Evolutionary conservation across 2,113 vertebrate genomes (phyloP).

Genomic region (Tachysurus vachellii): DNA sequence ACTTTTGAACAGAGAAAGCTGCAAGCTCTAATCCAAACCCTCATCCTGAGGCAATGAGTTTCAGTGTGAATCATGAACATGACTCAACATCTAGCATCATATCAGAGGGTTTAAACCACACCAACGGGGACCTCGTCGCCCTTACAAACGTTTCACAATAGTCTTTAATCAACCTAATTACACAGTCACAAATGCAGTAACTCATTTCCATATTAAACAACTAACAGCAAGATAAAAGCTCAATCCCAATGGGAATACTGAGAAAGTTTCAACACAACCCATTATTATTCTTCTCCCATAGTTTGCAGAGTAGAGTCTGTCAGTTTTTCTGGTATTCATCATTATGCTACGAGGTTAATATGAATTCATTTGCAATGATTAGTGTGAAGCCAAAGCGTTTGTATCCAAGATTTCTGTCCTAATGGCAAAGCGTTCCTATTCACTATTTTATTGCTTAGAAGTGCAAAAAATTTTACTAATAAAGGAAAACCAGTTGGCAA

Average conservation of each 20-base stretch:
- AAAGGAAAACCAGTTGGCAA: background rate
- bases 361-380: background rate
- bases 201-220: background rate
- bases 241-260: background rate
- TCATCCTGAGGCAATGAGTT: constrained; percentile 9
- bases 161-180: background rate
- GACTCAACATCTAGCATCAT: constrained; percentile 10
- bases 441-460: background rate
- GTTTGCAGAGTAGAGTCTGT: background rate
- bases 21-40: background rate
- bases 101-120: background rate
- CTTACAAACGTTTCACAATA: background rate
- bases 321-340: background rate
- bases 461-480: background rate
- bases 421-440: background rate
- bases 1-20: constrained; percentile 3
- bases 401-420: background rate
- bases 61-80: background rate
- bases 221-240: background rate
- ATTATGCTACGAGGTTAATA: background rate
- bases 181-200: background rate
- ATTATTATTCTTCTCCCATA: background rate
- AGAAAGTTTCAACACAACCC: background rate
- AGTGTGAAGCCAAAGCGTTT: background rate
- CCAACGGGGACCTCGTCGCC: background rate